These are phyloP conservation scores for Mizuhopecten yessoensis DNA, from an alignment of 1,140 invertebrate genomes.

Conservation along the genomic window DNA sequence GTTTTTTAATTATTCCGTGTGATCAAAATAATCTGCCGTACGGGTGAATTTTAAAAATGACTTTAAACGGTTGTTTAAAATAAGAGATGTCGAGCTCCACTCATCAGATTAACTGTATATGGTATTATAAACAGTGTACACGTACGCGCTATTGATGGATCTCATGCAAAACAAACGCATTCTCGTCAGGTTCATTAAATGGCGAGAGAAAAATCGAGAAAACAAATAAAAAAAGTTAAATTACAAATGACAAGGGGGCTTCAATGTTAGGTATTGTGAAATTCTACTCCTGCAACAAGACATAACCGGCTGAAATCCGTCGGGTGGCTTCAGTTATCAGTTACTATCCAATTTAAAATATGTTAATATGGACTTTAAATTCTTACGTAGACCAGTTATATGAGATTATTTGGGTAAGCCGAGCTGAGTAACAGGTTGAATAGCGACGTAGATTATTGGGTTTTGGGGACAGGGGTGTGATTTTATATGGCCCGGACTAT, in stretches of 20 bases:
- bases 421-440: neutral
- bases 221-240: neutral
- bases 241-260: neutral
- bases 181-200: neutral
- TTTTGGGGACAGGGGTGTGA: conserved; percentile 1
- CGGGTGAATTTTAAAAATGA: no score
- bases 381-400: conserved; percentile 34
- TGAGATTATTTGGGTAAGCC: conserved; percentile 6
- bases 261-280: neutral
- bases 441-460: conserved; percentile 14
- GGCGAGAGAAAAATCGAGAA: neutral
- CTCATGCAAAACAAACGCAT: neutral
- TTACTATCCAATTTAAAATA: conserved; percentile 36
- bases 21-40: no score
- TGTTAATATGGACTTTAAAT: conserved; percentile 36
- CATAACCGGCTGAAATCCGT: neutral
- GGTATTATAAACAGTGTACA: no score
- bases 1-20: no score
- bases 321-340: neutral
- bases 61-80: no score
- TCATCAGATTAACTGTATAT: no score
- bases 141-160: no score
- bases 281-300: neutral
- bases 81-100: no score
- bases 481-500: neutral